Conservation (phyloP, 2,797 vertebrate genomes). For the Tinamus major region DNA sequence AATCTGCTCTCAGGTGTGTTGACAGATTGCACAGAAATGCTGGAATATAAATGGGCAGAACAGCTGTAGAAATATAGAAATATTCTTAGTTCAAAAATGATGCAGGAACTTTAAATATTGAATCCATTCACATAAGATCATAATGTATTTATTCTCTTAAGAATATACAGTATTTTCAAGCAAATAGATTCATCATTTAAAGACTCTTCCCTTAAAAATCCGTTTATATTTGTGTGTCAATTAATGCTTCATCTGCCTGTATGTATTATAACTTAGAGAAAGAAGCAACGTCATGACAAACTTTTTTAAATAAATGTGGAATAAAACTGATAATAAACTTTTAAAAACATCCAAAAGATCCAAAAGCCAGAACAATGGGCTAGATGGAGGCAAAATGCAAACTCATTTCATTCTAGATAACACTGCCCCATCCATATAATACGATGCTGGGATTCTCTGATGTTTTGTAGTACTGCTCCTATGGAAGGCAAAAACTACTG, state of each 20-base stretch:
- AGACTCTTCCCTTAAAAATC: neutral
- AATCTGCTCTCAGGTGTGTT: neutral
- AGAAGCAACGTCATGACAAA: neutral
- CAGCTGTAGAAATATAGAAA: neutral
- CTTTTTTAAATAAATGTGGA: neutral
- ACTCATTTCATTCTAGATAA: neutral
- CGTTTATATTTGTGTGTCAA: neutral
- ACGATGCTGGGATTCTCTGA: neutral
- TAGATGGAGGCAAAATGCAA: neutral
- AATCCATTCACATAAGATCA: too few relatives aligned
- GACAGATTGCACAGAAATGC: neutral
- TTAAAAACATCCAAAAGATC: neutral
- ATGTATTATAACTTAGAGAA: neutral
- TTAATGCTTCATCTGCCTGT: neutral
- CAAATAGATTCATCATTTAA: neutral
- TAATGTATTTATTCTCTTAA: too few relatives aligned
- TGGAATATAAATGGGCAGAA: neutral
- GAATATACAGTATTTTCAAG: too few relatives aligned
- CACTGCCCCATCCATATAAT: neutral
- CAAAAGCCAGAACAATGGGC: neutral
- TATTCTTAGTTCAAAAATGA: neutral
- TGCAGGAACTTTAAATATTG: neutral
- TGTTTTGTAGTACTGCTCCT: neutral
- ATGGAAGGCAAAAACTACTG: neutral
- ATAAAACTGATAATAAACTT: neutral